These are phyloP conservation scores for Cataglyphis rosenhaueri DNA, from an alignment of 2,888 invertebrate genomes.

Conservation along the genomic window DNA sequence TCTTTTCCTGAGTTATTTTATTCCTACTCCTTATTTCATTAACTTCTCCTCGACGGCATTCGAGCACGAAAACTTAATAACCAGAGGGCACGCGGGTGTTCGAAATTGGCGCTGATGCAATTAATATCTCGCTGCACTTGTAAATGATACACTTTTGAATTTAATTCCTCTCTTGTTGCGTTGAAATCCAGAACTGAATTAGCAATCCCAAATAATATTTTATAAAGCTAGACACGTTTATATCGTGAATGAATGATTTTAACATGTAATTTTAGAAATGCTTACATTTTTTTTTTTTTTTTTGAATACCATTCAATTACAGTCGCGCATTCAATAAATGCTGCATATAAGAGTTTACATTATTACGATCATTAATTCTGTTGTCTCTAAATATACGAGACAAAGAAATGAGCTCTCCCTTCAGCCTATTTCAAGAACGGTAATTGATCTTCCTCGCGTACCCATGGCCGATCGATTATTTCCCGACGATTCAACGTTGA, in stretches of 20 bases:
- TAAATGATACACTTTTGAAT: conserved; percentile 49
- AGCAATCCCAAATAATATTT: neutral
- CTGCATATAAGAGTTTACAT: neutral
- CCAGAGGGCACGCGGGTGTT: conserved; percentile 22
- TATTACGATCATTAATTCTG: neutral
- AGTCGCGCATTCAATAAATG: neutral
- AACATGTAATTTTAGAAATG: conserved; percentile 1
- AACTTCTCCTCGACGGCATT: conserved; percentile 13
- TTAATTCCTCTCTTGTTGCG: conserved; percentile 35
- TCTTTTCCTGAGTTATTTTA: conserved; percentile 41
- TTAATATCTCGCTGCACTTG: conserved; percentile 40
- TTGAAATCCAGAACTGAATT: conserved; percentile 7
- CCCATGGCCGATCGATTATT: conserved; percentile 24
- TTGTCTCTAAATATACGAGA: neutral
- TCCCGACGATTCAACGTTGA: conserved; percentile 23
- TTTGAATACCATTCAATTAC: neutral
- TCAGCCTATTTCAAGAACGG: conserved; percentile 17
- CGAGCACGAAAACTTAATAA: conserved; percentile 48
- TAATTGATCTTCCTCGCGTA: conserved; percentile 20
- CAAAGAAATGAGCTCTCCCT: neutral
- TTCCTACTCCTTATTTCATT: conserved; percentile 45
- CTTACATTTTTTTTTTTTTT: neutral
- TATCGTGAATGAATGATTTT: neutral
- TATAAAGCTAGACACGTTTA: neutral
- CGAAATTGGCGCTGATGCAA: conserved; percentile 47